phyloP scores from a whole-genome alignment of 2,113 vertebrate genomes.

The Brachyhypopomus occidentalis region DNA sequence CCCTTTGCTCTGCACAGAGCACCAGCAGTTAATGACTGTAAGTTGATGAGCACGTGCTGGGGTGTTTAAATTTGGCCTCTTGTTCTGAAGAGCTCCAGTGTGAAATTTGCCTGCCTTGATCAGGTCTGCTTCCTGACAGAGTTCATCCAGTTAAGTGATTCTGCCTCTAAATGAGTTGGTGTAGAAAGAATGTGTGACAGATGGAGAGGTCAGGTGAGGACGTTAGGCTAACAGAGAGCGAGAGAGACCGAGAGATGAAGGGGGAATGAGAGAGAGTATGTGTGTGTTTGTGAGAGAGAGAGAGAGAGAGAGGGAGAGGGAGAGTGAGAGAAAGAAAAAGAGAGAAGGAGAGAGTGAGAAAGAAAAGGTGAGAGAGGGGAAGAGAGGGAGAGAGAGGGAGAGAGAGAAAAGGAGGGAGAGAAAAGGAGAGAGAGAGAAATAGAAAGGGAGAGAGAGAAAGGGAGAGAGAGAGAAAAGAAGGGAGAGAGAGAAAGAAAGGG shows the following conservation, averaged over 20 bases:
- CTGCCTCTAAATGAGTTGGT: neutral
- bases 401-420: neutral
- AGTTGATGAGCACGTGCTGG: neutral
- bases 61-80: neutral
- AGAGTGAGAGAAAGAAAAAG: neutral
- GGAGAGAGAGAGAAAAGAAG: neutral
- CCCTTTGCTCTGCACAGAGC: neutral
- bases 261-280: neutral
- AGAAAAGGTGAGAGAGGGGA: neutral
- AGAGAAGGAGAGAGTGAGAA: neutral
- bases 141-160: slow-evolving; percentile 11
- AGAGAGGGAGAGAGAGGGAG: neutral
- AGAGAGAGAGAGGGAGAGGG: neutral
- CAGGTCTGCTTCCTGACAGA: neutral
- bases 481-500: neutral
- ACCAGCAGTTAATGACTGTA: slow-evolving; percentile 13
- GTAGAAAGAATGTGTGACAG: slow-evolving; percentile 4
- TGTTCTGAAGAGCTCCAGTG: neutral
- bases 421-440: neutral
- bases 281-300: neutral
- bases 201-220: slow-evolving; percentile 3
- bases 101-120: slow-evolving; percentile 24
- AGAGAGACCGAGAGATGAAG: slow-evolving; percentile 41
- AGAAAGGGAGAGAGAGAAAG: neutral
- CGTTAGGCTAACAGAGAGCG: slow-evolving; percentile 67